Evolutionary conservation across 2,888 invertebrate genomes (phyloP).

Genomic region (Dicyrtoma fusca): DNA sequence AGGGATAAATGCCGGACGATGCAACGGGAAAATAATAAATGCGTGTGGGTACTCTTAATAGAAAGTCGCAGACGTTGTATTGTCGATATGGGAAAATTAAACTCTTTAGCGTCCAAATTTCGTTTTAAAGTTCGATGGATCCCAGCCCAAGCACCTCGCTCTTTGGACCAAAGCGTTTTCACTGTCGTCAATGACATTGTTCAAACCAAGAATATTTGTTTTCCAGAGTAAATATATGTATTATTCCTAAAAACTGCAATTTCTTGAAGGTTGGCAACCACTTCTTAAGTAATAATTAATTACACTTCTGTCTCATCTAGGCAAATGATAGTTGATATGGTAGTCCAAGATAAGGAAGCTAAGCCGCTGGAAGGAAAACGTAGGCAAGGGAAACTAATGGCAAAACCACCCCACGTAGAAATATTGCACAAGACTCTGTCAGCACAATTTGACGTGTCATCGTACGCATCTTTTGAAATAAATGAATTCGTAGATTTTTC

Average conservation of each 20-base stretch:
- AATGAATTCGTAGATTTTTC: background rate
- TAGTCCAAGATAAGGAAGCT: conserved; percentile 5
- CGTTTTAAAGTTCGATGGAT: conserved; percentile 34
- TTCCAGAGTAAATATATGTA: conserved; percentile 27
- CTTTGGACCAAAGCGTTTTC: conserved; percentile 31
- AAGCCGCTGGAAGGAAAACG: background rate
- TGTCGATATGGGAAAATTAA: conserved; percentile 30
- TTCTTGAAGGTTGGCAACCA: too few species aligned
- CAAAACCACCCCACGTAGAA: conserved; percentile 7
- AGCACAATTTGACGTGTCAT: conserved; percentile 14
- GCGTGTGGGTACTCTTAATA: conserved; percentile 33
- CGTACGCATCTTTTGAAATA: conserved; percentile 25
- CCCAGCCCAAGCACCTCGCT: conserved; percentile 16
- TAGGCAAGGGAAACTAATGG: background rate
- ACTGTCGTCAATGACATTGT: conserved; percentile 30
- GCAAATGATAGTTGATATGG: conserved; percentile 8
- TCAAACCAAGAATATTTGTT: conserved; percentile 33
- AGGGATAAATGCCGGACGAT: conserved; percentile 23
- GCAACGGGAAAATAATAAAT: conserved; percentile 17
- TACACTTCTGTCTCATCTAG: background rate
- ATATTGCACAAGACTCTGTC: conserved; percentile 16
- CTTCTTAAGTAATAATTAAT: conserved; percentile 5
- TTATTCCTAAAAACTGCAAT: background rate
- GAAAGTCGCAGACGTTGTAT: conserved; percentile 21
- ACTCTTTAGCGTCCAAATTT: conserved; percentile 14